Evolutionary conservation across 2,797 vertebrate genomes (phyloP), one percentile per base, ranked within the genome.

Genomic region (Ctenosaura bakeri): DNA sequence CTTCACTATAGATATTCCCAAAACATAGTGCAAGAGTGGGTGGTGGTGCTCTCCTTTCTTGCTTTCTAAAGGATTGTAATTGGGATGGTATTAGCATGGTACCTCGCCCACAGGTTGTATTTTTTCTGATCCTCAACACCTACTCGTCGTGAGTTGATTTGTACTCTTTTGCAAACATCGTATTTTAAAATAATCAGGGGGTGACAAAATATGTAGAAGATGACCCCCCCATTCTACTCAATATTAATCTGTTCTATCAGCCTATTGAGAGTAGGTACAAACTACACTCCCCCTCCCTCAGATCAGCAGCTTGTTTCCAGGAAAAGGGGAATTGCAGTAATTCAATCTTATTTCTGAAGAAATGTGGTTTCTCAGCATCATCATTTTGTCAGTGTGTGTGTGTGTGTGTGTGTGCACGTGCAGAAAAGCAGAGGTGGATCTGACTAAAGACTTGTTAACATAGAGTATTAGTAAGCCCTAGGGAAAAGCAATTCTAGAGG

Each of bases 401-500:
- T 74, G 3, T 87, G 62, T 29, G 13, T 50, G 4, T 29, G 32
- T 66, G 46, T 46, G 46, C 7, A 42, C 50, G 20, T n/a, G 56
- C 13, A 74, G 46, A 90, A 81, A 85, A 74, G 64, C 64, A 81
- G 52, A 89, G 86, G 80, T 87, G 77, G 56, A 83, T 87, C 85
- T 78, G 78, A 87, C 56, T 73, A 88, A 87, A 78, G 59, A 24
- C 90, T 87, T 90, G 86, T 90, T 87, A 90, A 87, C 62, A 71
- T 4, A 83, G 73, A 77, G 62, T 78, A 83, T 90, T 88, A 90
- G 86, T 78, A 83, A 87, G 85, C 90, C 88, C 80, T 84, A 13
- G 59, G 86, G 79, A 38, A 88, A 92, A 93, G 83, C 94, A 95
- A 94, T 66, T 93, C 76, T 90, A 85, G 83, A 89, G 86, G 93